Evolutionary conservation across 2,888 invertebrate genomes (phyloP).

Genomic region (Theristus sp.): DNA sequence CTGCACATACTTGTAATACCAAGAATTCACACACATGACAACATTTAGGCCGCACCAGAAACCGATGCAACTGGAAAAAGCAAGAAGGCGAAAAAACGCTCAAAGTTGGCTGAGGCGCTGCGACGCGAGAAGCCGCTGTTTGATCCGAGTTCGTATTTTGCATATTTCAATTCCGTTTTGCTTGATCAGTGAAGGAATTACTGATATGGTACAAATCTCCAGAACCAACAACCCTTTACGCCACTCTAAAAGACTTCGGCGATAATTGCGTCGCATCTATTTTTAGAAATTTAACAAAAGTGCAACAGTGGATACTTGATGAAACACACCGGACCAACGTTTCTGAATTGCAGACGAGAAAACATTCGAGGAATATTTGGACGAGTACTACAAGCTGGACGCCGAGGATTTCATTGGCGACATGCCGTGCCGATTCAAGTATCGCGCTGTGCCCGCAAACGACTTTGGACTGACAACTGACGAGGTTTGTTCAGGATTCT

Average conservation of each 20-base stretch:
- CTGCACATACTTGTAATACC: too few relatives aligned
- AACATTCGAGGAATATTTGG: constrained; percentile 66
- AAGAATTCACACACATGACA: too few relatives aligned
- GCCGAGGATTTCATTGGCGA: constrained; percentile 86
- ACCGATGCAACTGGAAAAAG: neutral
- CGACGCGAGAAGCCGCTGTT: constrained; percentile 60
- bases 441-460: constrained; percentile 63
- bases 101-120: constrained; percentile 55
- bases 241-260: too few relatives aligned
- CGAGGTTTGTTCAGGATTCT: constrained; percentile 61
- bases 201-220: too few relatives aligned
- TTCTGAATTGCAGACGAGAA: constrained; percentile 34
- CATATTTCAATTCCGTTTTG: too few relatives aligned
- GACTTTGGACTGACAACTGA: constrained; percentile 72
- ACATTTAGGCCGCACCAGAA: too few relatives aligned
- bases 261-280: too few relatives aligned
- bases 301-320: neutral
- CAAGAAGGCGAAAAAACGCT: constrained; percentile 19
- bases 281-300: neutral
- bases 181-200: too few relatives aligned
- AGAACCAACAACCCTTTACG: too few relatives aligned
- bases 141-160: constrained; percentile 42
- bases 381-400: constrained; percentile 82
- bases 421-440: constrained; percentile 70
- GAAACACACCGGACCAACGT: too few relatives aligned